Base-by-base conservation (phyloP, 2,888 invertebrate genomes). In the Drosophila kokeensis region DNA sequence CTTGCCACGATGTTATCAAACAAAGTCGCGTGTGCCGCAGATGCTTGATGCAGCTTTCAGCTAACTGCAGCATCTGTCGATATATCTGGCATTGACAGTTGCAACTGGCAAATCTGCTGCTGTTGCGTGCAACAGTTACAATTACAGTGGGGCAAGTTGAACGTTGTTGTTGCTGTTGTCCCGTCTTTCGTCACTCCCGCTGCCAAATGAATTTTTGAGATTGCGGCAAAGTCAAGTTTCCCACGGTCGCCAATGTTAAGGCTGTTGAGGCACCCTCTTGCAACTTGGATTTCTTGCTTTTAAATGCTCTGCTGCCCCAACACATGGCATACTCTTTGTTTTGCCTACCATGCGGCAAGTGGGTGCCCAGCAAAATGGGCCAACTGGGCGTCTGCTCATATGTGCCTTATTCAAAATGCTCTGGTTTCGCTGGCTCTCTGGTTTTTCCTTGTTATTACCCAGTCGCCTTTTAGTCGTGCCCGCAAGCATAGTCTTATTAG, bases 191-290 rank as follows among this genome's bases (percentile, higher is more conserved):
- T 29, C 69, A 36, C 52, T 59, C 49, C 30, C 30, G 36, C 49
- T 24, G 49, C 30, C 49, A 50, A 54, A 63, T 64, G 32, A 21
- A 11, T 29, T 59, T 55, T 62, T 70, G 69, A 70, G 69, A 70
- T 63, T 70, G 69, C 53, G 50, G 63, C 71, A 70, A 38, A 38
- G 48, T 18, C 54, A 40, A 59, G 52, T 55, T 72, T 72, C 72
- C 58, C 72, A 72, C 72, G 72, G 45, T 71, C 49, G 59, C 55
- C 55, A 60, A 55, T 24, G 58, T 66, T 50, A 24, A 15, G 45
- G 45, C 45, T 45, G 15, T 18, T 45, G 45, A 8, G 15, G 5
- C 15, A 24, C 24, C 45, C 45, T 45, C 45, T 15, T 40, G 40
- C 4, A 40, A 40, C 40, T n/a, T 40, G 40, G 4, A 36, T 36